A percentile compares a stretch with the other conserved stretches of the same genome.
phyloP scores from a whole-genome alignment of 2,113 vertebrate genomes.

The Turnix velox region DNA sequence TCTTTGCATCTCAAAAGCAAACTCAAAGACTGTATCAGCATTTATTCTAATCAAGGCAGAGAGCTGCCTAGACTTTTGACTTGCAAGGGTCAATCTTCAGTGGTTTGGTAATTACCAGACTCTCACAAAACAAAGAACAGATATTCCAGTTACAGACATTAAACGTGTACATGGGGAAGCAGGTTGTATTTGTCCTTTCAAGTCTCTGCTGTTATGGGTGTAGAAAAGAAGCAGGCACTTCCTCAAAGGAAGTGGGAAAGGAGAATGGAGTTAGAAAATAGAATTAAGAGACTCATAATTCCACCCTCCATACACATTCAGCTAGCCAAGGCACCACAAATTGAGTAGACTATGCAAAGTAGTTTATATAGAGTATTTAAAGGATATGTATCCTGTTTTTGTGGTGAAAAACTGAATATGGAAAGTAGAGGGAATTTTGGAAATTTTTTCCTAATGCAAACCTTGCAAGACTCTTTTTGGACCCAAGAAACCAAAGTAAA shows the following conservation, averaged over 20 bases:
- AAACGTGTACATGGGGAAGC: not conserved
- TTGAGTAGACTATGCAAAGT: not conserved
- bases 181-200: conserved; percentile 21
- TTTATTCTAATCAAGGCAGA: not conserved
- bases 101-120: not conserved
- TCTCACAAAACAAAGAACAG: not conserved
- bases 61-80: not conserved
- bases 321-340: not conserved
- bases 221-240: conserved; percentile 24
- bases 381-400: not conserved
- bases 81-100: not conserved
- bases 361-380: not conserved
- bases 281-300: not conserved
- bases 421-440: not conserved
- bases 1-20: not conserved
- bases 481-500: not conserved
- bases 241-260: not conserved
- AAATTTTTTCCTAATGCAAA: not conserved
- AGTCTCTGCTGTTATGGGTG: not conserved
- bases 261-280: not conserved
- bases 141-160: not conserved
- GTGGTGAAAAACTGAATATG: not conserved
- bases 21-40: not conserved
- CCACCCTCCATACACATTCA: not conserved
- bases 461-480: not conserved